phyloP scores from a whole-genome alignment of 2,797 vertebrate species.

The Enteromius mattozi region DNA sequence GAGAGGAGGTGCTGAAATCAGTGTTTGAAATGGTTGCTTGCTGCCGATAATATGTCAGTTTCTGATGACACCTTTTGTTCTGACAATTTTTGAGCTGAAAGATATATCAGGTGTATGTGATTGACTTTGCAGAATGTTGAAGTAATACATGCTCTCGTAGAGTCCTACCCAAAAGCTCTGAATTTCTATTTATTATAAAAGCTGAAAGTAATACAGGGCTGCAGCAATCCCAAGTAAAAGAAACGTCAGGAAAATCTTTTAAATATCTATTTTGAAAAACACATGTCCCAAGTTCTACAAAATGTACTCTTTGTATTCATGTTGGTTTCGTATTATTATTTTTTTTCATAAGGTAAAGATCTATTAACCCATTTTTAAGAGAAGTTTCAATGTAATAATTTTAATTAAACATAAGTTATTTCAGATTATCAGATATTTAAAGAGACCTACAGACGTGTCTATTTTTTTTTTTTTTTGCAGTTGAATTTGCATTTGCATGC shows the following conservation, averaged over 20 bases:
- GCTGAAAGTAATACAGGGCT: neutral
- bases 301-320: neutral
- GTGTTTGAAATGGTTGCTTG: neutral
- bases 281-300: neutral
- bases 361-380: neutral
- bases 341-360: neutral
- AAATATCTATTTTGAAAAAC: neutral
- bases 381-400: neutral
- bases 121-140: neutral
- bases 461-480: neutral
- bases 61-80: constrained; percentile 7
- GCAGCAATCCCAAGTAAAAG: neutral
- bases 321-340: neutral
- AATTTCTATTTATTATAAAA: constrained; percentile 2
- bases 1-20: constrained; percentile 6
- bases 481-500: neutral
- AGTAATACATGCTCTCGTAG: neutral
- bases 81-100: constrained; percentile 2
- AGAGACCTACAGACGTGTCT: neutral
- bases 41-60: neutral
- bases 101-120: neutral
- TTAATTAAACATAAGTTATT: neutral
- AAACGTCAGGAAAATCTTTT: neutral
- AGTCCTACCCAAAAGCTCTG: neutral
- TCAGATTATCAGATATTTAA: neutral